These are phyloP conservation scores for Hemichromis elongatus DNA, from an alignment of 2,113 vertebrate species.

Conservation along the genomic window DNA sequence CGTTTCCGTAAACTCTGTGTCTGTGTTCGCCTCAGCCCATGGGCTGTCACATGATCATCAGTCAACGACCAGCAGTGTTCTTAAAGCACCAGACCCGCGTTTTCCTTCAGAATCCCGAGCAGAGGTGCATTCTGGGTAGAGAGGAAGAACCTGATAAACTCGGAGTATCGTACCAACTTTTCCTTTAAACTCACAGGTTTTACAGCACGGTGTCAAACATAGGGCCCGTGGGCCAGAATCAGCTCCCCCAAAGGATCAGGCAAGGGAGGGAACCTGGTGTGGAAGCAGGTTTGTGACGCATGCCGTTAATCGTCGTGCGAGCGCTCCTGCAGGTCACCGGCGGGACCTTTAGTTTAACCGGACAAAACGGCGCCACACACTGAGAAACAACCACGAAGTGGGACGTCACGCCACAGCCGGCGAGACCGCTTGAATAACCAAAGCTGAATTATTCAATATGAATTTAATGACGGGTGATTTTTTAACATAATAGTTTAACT, in stretches of 20 bases:
- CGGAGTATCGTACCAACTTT: background rate
- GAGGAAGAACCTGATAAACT: background rate
- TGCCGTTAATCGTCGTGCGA: background rate
- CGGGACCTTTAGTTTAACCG: background rate
- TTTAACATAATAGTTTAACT: background rate
- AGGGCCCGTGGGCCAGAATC: background rate
- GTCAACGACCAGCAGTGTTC: background rate
- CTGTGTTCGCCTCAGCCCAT: background rate
- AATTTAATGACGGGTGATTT: background rate
- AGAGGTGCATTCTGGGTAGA: background rate
- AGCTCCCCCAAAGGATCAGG: background rate
- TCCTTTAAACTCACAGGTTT: background rate
- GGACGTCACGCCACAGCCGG: background rate
- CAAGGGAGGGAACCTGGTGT: fast-evolving
- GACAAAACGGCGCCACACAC: background rate
- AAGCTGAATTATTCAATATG: background rate
- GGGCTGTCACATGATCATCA: background rate
- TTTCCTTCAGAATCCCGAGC: background rate
- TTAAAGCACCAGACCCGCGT: background rate
- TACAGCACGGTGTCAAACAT: background rate
- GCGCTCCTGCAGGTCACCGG: background rate
- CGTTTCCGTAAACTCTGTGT: background rate
- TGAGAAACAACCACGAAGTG: background rate
- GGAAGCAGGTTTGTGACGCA: background rate
- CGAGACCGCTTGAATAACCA: background rate